Evolutionary conservation across 2,888 invertebrate species (phyloP), one percentile per base, ranked within the genome.

Genomic region (Campopleginae sp.): DNA sequence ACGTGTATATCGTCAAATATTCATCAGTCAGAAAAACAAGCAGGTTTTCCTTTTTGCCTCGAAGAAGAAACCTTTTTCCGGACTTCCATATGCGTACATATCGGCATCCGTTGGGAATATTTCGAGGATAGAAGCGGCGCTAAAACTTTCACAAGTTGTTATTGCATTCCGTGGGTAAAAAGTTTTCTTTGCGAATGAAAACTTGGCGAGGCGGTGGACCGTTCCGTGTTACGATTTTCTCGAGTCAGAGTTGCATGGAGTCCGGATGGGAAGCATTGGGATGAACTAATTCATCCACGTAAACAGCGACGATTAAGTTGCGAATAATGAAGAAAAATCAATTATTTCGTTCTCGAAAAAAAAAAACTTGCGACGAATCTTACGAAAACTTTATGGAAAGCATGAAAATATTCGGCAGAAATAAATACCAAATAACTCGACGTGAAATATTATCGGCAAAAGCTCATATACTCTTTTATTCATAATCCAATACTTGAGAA

Each of bases 141-240:
- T 61, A 44, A 72, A 82, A 82, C 82, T 82, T 80, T 12, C 17
- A 76, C 71, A 80, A 84, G 80, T 77, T 80, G 84, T 84, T 84
- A 84, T 84, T 81, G 78, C 84, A 84, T 84, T 84, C 84, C 31
- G 63, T 6, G 65, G 76, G 51, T 46, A 48, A 78, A 63, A 84
- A 79, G 70, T 81, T 77, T 14, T 71, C 46, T 14, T 31, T 42
- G 19, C 33, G 48, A 75, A 63, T 12, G 46, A 75, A 75, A 75
- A 84, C 31, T 80, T 84, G 80, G 27, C 74, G 70, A 61, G 42
- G 12, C 19, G 68, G 46, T 74, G 31, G 54, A 66, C 58, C 61
- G 68, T 58, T 75, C 19, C 66, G 66, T 33, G 33, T 75, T 61
- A 58, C 17, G 31, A 27, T 68, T 31, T 58, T n/a, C 46, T 33